Evolutionary conservation across 1,140 invertebrate genomes (phyloP).

Genomic region (Bombus affinis): DNA sequence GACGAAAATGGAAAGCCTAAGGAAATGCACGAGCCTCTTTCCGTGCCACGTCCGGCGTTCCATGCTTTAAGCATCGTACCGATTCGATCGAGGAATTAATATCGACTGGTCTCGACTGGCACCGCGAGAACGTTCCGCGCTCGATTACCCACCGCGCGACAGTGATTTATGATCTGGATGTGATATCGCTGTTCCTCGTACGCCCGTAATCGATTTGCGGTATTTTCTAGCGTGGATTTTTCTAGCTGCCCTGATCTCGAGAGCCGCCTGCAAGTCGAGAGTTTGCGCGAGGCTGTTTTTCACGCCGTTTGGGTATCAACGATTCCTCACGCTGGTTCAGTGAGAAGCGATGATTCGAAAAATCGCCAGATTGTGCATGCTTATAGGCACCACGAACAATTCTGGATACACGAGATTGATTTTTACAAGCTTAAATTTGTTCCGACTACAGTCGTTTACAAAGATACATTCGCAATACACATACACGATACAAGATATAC

Average conservation of each 20-base stretch:
- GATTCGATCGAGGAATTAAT: slow-evolving; percentile 67
- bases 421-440: no score
- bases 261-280: background rate
- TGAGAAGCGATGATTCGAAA: background rate
- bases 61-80: slow-evolving; percentile 39
- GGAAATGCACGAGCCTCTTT: slow-evolving; percentile 50
- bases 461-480: no score
- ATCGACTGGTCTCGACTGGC: slow-evolving; percentile 49
- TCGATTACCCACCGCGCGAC: slow-evolving; percentile 73
- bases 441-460: no score
- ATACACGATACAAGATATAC: no score
- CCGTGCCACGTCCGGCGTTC: slow-evolving; percentile 21
- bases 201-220: slow-evolving; percentile 60
- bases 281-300: background rate
- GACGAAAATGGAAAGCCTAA: slow-evolving; percentile 23
- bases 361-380: background rate
- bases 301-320: slow-evolving; percentile 1
- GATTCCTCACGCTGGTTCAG: background rate
- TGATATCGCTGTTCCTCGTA: slow-evolving; percentile 62
- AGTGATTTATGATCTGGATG: slow-evolving; percentile 73
- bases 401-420: background rate
- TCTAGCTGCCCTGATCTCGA: slow-evolving; percentile 3
- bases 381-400: background rate
- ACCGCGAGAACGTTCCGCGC: slow-evolving; percentile 59
- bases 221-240: slow-evolving; percentile 53